Percentiles rank a stretch among this genome's conserved stretches.
These are phyloP conservation scores for Pristionchus entomophagus DNA, from an alignment of 2,888 invertebrate species.

Conservation along the genomic window DNA sequence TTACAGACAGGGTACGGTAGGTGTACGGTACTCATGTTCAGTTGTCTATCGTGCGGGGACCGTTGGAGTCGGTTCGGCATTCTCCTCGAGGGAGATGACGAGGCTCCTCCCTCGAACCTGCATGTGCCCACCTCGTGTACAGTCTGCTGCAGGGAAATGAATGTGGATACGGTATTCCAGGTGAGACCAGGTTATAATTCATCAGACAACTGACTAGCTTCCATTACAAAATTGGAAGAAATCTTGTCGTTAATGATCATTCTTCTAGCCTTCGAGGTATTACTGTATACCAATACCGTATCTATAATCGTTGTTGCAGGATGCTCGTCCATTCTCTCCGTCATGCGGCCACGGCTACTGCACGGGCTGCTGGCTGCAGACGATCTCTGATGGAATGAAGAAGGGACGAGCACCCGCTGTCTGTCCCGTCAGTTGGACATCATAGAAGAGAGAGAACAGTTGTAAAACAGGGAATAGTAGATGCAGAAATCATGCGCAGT, in stretches of 20 bases:
- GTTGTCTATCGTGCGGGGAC: slow-evolving; percentile 10
- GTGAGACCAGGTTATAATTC: no score
- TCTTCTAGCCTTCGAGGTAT: no score
- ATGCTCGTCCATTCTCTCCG: background rate
- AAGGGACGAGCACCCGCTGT: background rate
- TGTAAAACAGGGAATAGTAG: no score
- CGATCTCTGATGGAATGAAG: slow-evolving; percentile 38
- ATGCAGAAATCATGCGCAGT: no score
- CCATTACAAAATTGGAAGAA: no score
- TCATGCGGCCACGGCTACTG: slow-evolving; percentile 34
- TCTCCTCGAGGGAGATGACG: background rate
- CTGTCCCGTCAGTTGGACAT: background rate
- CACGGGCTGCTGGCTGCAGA: slow-evolving; percentile 25
- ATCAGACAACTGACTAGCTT: no score
- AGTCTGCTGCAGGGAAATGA: slow-evolving; percentile 1
- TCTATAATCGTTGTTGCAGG: no score
- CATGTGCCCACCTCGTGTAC: background rate
- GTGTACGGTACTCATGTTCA: no score
- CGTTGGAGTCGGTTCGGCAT: background rate
- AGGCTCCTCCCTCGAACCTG: background rate
- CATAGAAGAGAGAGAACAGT: no score
- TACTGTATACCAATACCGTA: no score
- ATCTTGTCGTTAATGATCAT: no score
- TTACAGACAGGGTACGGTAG: no score
- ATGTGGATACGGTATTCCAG: background rate